Conservation (phyloP, 2,888 invertebrate species). For the Lepeophtheirus nordmannii region DNA sequence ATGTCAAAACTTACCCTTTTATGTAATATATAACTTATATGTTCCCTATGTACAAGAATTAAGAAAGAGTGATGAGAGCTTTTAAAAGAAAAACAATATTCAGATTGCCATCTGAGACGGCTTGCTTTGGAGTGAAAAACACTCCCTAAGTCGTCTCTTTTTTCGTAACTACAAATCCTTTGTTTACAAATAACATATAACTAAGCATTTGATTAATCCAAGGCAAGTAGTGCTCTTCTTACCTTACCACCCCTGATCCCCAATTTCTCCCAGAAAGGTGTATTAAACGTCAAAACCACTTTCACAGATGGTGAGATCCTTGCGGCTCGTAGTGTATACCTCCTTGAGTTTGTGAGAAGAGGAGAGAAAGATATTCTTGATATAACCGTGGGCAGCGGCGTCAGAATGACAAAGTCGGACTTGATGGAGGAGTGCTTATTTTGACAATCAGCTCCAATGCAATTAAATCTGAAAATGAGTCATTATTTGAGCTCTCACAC, state of each 20-base stretch:
- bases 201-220: too few relatives aligned
- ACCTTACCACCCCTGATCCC: not conserved
- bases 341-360: not conserved
- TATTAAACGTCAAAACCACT: constrained; percentile 9
- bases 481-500: too few relatives aligned
- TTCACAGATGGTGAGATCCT: constrained; percentile 1
- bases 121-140: too few relatives aligned
- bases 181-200: too few relatives aligned
- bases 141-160: too few relatives aligned
- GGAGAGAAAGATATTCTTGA: not conserved
- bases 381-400: not conserved
- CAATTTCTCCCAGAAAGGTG: constrained; percentile 16
- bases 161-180: too few relatives aligned
- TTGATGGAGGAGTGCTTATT: not conserved
- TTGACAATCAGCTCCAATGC: constrained; percentile 7
- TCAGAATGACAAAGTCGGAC: constrained; percentile 12
- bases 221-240: not conserved
- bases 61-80: too few relatives aligned
- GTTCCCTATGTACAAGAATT: too few relatives aligned
- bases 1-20: too few relatives aligned
- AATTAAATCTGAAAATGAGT: not conserved
- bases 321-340: constrained; percentile 4
- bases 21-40: too few relatives aligned
- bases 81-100: too few relatives aligned
- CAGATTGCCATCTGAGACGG: too few relatives aligned